Evolutionary conservation across 2,113 vertebrate genomes (phyloP), one percentile per base, ranked within the genome.

Genomic region (Galeopterus variegatus): DNA sequence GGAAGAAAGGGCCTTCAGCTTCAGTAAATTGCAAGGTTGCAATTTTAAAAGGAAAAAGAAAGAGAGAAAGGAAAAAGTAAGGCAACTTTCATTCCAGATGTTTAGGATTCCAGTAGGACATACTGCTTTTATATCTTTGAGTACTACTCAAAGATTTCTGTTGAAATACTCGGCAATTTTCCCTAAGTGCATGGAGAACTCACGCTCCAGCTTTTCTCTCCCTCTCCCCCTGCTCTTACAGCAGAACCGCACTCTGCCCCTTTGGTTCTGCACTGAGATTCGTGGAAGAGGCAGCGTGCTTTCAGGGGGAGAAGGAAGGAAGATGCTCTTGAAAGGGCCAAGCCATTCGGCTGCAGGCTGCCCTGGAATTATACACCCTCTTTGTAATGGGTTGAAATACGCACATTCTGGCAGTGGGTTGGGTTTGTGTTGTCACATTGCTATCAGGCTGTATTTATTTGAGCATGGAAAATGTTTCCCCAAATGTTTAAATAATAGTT

Each of bases 401-500:
- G 96, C 93, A 95, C 97, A 54, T 69, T 95, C 50, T 73, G 94
- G 72, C 84, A 82, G 41, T 93, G 97, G 67, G 88, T 93, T 54
- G 88, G 93, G 18, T 76, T 87, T 36, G 77, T 33, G 36, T 92
- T 95, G 87, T 93, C 41, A 87, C 62, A 48, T 62, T 92, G 67
- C 70, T 95, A 56, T 93, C 93, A 93, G 58, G 15, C 83, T 96
- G 96, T 56, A 97, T 95, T 94, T 64, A 62, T 93, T 96, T 96
- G 97, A 98, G 93, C 69, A 94, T 90, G 69, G 81, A 90, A 97
- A 97, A 96, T 96, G 81, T 24, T 77, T 69, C n/a, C 14, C 12
- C 15, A 31, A 70, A 54, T 64, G 48, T 48, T 18, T 45, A 76
- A 86, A 82, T 75, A n/a, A 50, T 18, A 45, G 48, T 31, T 41